These are phyloP conservation scores for Diaprepes abbreviatus DNA, from an alignment of 2,888 invertebrate species.

Conservation along the genomic window DNA sequence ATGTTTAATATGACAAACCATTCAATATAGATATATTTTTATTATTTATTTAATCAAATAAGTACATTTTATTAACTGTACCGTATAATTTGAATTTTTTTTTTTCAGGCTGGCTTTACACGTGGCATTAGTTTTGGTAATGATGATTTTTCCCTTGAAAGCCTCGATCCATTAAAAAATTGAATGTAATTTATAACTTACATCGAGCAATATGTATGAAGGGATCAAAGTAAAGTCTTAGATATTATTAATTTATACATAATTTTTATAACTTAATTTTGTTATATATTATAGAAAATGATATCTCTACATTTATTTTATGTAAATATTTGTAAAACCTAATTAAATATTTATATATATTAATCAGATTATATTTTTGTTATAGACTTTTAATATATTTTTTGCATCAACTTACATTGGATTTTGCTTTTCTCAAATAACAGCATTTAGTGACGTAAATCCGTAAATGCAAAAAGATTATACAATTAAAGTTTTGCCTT, in stretches of 20 bases:
- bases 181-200: constrained; percentile 59
- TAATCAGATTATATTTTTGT: constrained; percentile 11
- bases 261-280: not conserved
- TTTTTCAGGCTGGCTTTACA: constrained; percentile 88
- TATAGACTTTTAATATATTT: constrained; percentile 1
- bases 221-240: not conserved
- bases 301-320: not conserved
- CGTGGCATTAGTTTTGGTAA: constrained; percentile 89
- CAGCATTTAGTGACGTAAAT: not conserved
- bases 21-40: no score
- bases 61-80: no score
- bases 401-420: not conserved
- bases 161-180: constrained; percentile 91
- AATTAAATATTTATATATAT: not conserved
- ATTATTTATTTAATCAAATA: no score
- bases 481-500: not conserved
- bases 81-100: no score
- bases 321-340: constrained; percentile 17
- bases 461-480: constrained; percentile 7
- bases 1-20: no score
- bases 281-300: constrained; percentile 2
- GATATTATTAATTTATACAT: constrained; percentile 6
- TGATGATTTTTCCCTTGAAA: constrained; percentile 95
- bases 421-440: not conserved
- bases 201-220: not conserved